phyloP scores from a whole-genome alignment of 92 coral and sea anemone species.

The Pocillopora grandis region DNA sequence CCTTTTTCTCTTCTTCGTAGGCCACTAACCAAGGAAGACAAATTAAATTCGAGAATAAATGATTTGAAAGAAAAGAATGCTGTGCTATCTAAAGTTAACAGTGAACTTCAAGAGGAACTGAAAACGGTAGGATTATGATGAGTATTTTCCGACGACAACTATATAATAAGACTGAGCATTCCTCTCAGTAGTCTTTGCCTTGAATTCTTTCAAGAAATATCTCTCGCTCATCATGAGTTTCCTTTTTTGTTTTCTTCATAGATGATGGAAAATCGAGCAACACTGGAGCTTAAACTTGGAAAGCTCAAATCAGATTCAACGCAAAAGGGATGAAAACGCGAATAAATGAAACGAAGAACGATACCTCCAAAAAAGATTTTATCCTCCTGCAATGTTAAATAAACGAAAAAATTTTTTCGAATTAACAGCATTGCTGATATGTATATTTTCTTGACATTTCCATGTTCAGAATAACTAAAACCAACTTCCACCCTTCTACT shows the following conservation, averaged over 20 bases:
- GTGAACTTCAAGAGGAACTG: slow-evolving; percentile 87
- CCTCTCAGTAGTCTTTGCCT: not conserved
- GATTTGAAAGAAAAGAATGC: slow-evolving; percentile 88
- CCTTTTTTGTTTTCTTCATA: slow-evolving; percentile 18
- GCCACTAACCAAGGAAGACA: slow-evolving; percentile 88
- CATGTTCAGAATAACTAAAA: not conserved
- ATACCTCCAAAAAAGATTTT: not conserved
- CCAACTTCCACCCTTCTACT: not conserved
- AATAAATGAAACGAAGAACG: not conserved
- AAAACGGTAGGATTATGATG: slow-evolving; percentile 68
- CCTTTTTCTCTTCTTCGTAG: slow-evolving; percentile 33
- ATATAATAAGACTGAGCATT: not conserved
- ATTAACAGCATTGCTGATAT: not conserved
- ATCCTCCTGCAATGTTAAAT: not conserved
- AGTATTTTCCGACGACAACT: not conserved
- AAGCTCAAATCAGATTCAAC: slow-evolving; percentile 65
- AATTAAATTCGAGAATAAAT: slow-evolving; percentile 76
- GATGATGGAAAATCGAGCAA: slow-evolving; percentile 86
- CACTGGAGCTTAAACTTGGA: slow-evolving; percentile 76
- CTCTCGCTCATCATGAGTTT: not conserved
- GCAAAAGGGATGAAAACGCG: not conserved
- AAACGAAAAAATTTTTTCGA: not conserved
- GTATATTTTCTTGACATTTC: not conserved
- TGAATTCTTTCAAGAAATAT: not conserved
- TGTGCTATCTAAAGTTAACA: slow-evolving; percentile 84